Percentiles rank a stretch among this genome's conserved stretches.
phyloP scores from a whole-genome alignment of 2,797 vertebrate genomes.

The Thunnus albacares region DNA sequence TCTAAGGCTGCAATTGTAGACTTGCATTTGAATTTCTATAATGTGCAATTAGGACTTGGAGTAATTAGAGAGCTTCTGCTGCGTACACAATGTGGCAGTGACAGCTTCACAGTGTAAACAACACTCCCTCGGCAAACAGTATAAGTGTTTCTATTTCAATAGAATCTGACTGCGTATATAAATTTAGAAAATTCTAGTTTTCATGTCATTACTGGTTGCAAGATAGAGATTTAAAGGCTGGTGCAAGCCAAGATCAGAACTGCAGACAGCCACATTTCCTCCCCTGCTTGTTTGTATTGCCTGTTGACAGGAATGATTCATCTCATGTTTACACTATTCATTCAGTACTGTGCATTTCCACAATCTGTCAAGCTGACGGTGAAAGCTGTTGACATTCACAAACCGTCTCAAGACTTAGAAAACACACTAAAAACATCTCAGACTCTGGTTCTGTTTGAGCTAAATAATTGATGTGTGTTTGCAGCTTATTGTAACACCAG shows the following conservation, averaged over 20 bases:
- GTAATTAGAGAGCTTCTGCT: conserved; percentile 36
- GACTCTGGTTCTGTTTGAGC: conserved; percentile 44
- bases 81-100: conserved; percentile 13
- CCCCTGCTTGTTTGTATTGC: conserved; percentile 19
- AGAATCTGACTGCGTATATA: neutral
- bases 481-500: conserved; percentile 27
- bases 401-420: conserved; percentile 56
- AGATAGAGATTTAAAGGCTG: conserved; percentile 32
- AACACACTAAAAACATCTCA: conserved; percentile 46
- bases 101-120: conserved; percentile 25
- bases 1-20: neutral
- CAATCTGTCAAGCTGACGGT: conserved; percentile 67
- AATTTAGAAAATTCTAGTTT: conserved; percentile 34
- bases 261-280: conserved; percentile 25
- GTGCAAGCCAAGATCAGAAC: conserved; percentile 22
- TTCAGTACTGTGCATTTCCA: conserved; percentile 61
- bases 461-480: conserved; percentile 64
- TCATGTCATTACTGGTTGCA: conserved; percentile 27
- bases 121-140: neutral
- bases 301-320: conserved; percentile 72
- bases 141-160: conserved; percentile 13
- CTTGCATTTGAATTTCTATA: conserved; percentile 2
- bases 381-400: conserved; percentile 67
- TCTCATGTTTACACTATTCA: conserved; percentile 70
- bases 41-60: conserved; percentile 27